Conservation (phyloP, 2,888 invertebrate genomes). For the Zaprionus bogoriensis region DNA sequence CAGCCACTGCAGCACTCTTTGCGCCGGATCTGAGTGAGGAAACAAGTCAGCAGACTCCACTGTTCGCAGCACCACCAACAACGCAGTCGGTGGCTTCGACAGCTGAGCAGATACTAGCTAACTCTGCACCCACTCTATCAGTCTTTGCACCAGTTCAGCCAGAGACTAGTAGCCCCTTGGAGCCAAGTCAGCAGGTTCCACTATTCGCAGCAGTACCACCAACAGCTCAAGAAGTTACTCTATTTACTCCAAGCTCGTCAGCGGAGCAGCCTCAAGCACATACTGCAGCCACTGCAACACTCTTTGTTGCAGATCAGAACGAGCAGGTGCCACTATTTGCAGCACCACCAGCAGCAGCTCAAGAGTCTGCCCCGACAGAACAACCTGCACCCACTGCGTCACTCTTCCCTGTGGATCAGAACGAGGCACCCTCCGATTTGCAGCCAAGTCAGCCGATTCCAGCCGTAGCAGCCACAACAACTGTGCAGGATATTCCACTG, state of each 20-base stretch:
- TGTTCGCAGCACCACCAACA: constrained; percentile 21
- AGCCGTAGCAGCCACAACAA: not conserved
- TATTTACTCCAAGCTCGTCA: constrained; percentile 5
- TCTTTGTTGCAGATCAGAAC: constrained; percentile 10
- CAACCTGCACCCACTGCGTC: too few species aligned
- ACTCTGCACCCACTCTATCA: too few species aligned
- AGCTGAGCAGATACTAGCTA: too few species aligned
- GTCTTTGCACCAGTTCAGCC: too few species aligned
- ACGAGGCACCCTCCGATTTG: too few species aligned
- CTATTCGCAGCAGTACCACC: constrained; percentile 31
- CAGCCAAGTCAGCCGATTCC: too few species aligned
- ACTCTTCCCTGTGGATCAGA: too few species aligned
- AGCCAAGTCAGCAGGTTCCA: too few species aligned
- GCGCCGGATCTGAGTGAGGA: constrained; percentile 7
- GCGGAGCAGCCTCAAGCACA: not conserved
- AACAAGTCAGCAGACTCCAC: not conserved
- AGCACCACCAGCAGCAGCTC: not conserved
- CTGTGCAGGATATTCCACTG: not conserved
- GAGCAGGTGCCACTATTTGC: constrained; percentile 12
- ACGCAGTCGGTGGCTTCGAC: too few species aligned
- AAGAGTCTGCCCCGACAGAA: too few species aligned
- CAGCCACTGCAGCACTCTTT: constrained; percentile 4
- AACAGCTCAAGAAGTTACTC: not conserved
- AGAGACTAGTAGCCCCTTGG: too few species aligned
- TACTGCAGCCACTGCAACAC: not conserved